These are phyloP conservation scores for Stegostoma tigrinum DNA, from an alignment of 2,113 vertebrate genomes.

Conservation along the genomic window DNA sequence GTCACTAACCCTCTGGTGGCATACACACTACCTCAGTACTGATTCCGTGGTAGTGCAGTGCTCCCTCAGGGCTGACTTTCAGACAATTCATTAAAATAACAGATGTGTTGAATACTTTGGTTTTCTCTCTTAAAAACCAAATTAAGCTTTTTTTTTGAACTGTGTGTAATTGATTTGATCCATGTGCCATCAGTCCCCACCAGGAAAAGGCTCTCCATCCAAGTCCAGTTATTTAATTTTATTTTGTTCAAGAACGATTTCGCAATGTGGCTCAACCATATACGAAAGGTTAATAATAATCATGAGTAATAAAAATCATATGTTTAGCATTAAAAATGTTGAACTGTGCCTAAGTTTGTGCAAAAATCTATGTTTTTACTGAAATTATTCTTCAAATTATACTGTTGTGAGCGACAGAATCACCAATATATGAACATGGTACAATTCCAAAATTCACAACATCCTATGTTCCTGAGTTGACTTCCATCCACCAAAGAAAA, in stretches of 20 bases:
- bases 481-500: background rate
- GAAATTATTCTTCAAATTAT: background rate
- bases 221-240: background rate
- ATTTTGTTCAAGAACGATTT: background rate
- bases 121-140: too few relatives aligned
- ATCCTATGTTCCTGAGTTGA: background rate
- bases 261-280: background rate
- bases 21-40: too few relatives aligned
- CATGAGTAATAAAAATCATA: background rate
- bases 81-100: too few relatives aligned
- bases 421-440: background rate
- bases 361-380: background rate
- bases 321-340: background rate
- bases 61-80: too few relatives aligned
- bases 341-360: background rate
- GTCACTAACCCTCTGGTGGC: too few relatives aligned
- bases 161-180: background rate
- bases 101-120: too few relatives aligned
- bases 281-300: background rate
- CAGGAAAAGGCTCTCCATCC: too few relatives aligned
- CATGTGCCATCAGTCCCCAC: too few relatives aligned
- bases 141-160: too few relatives aligned
- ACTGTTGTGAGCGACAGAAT: background rate
- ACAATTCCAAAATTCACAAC: background rate
- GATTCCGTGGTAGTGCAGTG: too few relatives aligned